Evolutionary conservation across 2,113 vertebrate genomes (phyloP).

Genomic region (Notothenia rossii): DNA sequence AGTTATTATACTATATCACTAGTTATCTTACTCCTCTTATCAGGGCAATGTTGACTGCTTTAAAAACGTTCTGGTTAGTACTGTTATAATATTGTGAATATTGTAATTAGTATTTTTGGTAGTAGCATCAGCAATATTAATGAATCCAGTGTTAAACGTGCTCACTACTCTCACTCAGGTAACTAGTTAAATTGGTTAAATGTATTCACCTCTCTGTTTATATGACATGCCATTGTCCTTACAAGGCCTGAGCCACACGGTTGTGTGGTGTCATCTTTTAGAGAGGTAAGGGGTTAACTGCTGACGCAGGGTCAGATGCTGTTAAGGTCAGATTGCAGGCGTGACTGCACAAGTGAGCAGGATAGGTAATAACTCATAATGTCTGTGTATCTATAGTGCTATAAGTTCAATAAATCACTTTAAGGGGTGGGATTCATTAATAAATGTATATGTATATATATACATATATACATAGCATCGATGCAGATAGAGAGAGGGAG

Average conservation of each 20-base stretch:
- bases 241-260: conserved; percentile 9
- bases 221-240: conserved; percentile 22
- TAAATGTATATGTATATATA: no score
- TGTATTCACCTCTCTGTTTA: background rate
- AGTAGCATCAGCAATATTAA: background rate
- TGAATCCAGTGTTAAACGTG: background rate
- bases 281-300: conserved; percentile 48
- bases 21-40: background rate
- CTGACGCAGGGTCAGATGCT: conserved; percentile 23
- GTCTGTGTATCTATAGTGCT: background rate
- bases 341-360: conserved; percentile 34
- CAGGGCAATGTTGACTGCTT: background rate
- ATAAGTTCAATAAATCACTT: background rate
- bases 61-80: background rate
- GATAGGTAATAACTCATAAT: background rate
- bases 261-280: conserved; percentile 17
- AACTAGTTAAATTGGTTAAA: no score
- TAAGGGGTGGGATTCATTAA: background rate
- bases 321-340: conserved; percentile 28
- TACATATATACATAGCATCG: no score
- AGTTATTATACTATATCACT: background rate
- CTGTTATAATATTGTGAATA: background rate
- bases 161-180: background rate
- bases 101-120: background rate
- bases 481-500: background rate